These are phyloP conservation scores for Gopherus flavomarginatus DNA, from an alignment of 2,113 vertebrate genomes.

Conservation along the genomic window DNA sequence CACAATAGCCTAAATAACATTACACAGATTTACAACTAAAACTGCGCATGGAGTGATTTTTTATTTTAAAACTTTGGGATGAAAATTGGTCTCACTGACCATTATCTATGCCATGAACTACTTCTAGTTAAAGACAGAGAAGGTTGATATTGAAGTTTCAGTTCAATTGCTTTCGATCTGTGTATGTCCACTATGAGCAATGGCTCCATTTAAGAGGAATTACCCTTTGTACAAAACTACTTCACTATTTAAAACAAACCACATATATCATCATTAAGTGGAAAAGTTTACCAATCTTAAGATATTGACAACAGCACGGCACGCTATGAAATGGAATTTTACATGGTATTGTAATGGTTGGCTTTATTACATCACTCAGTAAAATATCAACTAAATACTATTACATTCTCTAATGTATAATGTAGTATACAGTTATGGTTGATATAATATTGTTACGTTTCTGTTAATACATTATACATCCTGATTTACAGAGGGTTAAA, in stretches of 20 bases:
- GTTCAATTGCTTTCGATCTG: conserved; percentile 86
- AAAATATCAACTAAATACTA: conserved; percentile 31
- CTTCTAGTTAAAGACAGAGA: conserved; percentile 82
- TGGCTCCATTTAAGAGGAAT: conserved; percentile 85
- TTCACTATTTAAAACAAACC: conserved; percentile 88
- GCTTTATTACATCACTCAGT: conserved; percentile 21
- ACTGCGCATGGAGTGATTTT: conserved; percentile 38
- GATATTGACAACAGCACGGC: conserved; percentile 69
- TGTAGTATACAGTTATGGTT: neutral
- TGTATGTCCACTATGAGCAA: conserved; percentile 82
- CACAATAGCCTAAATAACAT: conserved; percentile 58
- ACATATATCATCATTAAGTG: conserved; percentile 86
- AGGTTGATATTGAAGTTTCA: conserved; percentile 82
- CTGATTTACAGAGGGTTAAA: fast-evolving
- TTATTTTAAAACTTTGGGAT: neutral
- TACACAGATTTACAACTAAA: conserved; percentile 64
- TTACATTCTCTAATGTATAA: neutral
- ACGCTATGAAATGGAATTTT: conserved; percentile 7
- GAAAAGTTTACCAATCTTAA: conserved; percentile 62
- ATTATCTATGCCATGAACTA: conserved; percentile 38
- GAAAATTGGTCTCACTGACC: neutral
- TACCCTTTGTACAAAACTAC: conserved; percentile 85
- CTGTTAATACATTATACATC: neutral
- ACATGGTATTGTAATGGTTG: neutral
- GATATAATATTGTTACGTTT: neutral